Percentiles rank a stretch among this genome's conserved stretches.
Conservation (phyloP, 2,888 invertebrate genomes). For the Dorcus hopei region DNA sequence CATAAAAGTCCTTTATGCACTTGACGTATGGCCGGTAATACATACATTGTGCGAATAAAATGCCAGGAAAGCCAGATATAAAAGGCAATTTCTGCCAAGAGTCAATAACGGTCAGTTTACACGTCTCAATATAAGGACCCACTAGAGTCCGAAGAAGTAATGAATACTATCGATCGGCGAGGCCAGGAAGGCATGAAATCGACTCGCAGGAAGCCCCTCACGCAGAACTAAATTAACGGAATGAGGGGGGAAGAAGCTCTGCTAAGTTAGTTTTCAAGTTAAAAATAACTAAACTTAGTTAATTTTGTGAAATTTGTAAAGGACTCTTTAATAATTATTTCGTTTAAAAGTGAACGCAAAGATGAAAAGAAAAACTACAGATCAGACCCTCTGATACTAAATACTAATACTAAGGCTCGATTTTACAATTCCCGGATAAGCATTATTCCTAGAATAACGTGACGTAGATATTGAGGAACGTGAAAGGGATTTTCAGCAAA, state of each 20-base stretch:
- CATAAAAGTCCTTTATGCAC: background rate
- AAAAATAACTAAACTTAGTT: too few relatives aligned
- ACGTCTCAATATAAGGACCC: slow-evolving; percentile 42
- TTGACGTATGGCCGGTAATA: slow-evolving; percentile 2
- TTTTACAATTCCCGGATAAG: too few relatives aligned
- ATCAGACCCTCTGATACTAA: too few relatives aligned
- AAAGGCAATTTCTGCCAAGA: slow-evolving; percentile 41
- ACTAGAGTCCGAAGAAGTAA: slow-evolving; percentile 39
- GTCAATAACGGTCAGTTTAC: slow-evolving; percentile 46
- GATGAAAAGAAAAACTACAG: too few relatives aligned
- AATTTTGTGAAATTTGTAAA: too few relatives aligned
- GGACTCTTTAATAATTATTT: too few relatives aligned
- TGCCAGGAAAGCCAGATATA: slow-evolving; percentile 37
- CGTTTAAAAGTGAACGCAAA: too few relatives aligned
- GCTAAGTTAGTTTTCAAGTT: background rate
- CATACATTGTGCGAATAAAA: slow-evolving; percentile 30
- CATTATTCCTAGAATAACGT: too few relatives aligned
- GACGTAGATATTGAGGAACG: too few relatives aligned
- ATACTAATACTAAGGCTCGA: too few relatives aligned
- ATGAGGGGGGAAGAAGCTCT: background rate
- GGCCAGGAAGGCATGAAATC: slow-evolving; percentile 1
- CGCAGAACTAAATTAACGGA: background rate
- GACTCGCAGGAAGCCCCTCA: background rate
- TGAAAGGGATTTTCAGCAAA: too few relatives aligned
- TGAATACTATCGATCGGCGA: slow-evolving; percentile 39